phyloP scores from a whole-genome alignment of 2,113 vertebrate species.

The Archocentrus centrarchus region DNA sequence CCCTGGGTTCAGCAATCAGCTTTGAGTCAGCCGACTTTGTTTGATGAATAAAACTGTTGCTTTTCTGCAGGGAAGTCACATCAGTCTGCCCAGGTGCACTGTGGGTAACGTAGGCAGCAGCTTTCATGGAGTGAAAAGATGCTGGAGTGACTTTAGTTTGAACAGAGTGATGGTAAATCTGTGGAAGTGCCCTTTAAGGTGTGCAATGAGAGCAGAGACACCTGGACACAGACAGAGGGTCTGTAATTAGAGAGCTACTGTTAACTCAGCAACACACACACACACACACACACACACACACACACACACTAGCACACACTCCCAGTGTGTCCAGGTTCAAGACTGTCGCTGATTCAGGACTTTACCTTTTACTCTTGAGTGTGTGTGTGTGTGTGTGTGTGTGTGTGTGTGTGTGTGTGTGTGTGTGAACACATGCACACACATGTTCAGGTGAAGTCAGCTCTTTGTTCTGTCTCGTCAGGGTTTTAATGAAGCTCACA shows the following conservation, averaged over 20 bases:
- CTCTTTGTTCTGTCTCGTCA: conserved; percentile 75
- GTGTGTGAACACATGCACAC: neutral
- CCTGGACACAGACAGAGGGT: neutral
- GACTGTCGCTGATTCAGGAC: conserved; percentile 74
- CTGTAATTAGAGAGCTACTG: conserved; percentile 57
- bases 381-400: conserved; percentile 13
- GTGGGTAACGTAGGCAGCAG: neutral
- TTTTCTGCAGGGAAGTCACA: neutral
- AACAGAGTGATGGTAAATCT: neutral
- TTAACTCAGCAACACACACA: conserved; percentile 59
- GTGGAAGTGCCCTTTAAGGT: neutral
- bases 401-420: conserved; percentile 15
- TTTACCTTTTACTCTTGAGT: conserved; percentile 55
- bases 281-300: neutral
- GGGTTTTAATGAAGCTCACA: conserved; percentile 71
- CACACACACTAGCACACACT: conserved; percentile 14
- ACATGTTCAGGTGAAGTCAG: conserved; percentile 61
- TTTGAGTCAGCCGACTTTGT: neutral
- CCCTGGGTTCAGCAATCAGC: neutral
- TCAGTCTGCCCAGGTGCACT: neutral
- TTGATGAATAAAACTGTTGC: neutral
- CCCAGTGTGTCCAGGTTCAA: conserved; percentile 61
- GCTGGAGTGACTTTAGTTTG: neutral
- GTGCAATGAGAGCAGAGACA: neutral
- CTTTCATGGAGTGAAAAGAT: neutral